Conservation (phyloP, 1,140 invertebrate genomes). For the Eupeodes corollae region DNA sequence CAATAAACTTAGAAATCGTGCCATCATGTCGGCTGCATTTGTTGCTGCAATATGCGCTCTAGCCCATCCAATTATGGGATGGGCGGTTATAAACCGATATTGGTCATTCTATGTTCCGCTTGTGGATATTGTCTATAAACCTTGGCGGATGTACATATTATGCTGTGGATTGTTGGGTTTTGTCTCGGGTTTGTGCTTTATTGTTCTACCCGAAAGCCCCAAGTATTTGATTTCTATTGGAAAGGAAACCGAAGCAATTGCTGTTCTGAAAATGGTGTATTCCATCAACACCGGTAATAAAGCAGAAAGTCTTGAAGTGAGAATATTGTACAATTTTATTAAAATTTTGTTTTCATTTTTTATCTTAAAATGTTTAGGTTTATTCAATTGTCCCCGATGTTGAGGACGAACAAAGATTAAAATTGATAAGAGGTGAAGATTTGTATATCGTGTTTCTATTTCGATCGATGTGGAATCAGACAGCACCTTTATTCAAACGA, state of each 20-base stretch:
- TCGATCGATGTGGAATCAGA: conserved; percentile 38
- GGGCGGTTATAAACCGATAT: conserved; percentile 51
- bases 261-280: conserved; percentile 45
- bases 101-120: conserved; percentile 34
- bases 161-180: conserved; percentile 52
- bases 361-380: conserved; percentile 2
- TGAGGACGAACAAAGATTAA: conserved; percentile 1
- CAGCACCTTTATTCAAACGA: conserved; percentile 37
- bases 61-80: conserved; percentile 47
- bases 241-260: conserved; percentile 41
- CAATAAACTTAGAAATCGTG: conserved; percentile 10
- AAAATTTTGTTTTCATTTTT: neutral
- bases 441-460: neutral
- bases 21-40: conserved; percentile 16
- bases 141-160: conserved; percentile 57
- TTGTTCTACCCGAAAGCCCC: conserved; percentile 58
- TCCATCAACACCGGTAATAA: conserved; percentile 40
- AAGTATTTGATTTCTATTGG: conserved; percentile 51
- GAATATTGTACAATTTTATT: neutral
- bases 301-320: neutral
- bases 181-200: conserved; percentile 43
- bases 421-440: neutral
- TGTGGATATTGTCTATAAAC: conserved; percentile 41
- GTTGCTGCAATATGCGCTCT: conserved; percentile 21
- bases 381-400: conserved; percentile 2